phyloP scores from a whole-genome alignment of 2,113 vertebrate species.

The Romanogobio albipinnatus region DNA sequence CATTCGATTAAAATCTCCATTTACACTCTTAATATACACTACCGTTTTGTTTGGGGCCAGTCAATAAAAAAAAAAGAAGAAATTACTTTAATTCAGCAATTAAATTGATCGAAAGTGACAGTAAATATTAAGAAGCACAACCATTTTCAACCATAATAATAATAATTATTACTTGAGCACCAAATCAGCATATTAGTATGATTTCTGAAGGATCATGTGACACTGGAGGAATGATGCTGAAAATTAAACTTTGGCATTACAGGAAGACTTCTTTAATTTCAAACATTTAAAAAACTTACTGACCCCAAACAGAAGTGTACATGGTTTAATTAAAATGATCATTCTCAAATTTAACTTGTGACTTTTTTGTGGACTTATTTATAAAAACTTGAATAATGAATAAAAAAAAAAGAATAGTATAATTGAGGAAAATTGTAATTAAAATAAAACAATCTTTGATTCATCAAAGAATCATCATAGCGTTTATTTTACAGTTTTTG shows the following conservation, averaged over 20 bases:
- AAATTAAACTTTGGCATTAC: neutral
- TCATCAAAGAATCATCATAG: neutral
- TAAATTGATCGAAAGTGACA: neutral
- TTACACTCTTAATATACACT: neutral
- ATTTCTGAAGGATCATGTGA: neutral
- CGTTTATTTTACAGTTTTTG: neutral
- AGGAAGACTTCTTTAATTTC: no score
- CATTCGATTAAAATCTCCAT: constrained; percentile 12
- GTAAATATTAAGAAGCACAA: neutral
- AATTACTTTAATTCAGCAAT: neutral
- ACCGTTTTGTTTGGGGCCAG: neutral
- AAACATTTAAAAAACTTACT: no score
- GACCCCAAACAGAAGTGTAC: neutral
- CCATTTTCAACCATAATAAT: neutral
- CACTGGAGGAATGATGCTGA: neutral
- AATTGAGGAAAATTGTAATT: neutral
- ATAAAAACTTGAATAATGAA: no score
- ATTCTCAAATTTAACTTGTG: neutral
- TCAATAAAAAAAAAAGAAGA: no score
- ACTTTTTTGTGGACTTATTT: no score
- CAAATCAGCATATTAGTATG: neutral
- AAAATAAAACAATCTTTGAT: neutral
- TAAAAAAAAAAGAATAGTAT: neutral
- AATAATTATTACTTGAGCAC: neutral
- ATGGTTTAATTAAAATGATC: neutral